Evolutionary conservation across 1,140 invertebrate species (phyloP).

Genomic region (Melanaphis sacchari): DNA sequence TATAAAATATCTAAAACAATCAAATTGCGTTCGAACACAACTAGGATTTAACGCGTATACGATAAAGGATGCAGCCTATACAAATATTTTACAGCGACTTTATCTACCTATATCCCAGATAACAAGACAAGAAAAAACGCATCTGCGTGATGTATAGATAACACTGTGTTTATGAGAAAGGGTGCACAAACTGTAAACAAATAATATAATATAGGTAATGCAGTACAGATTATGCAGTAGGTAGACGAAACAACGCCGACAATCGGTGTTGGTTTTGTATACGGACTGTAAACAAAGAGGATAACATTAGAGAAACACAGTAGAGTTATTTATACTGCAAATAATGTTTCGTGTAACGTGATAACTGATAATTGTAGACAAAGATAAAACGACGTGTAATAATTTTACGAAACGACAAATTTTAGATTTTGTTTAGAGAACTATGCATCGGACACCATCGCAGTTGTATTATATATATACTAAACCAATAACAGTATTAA

Average conservation of each 20-base stretch:
- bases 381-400: not conserved
- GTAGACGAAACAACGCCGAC: not conserved
- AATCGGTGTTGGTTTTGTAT: not conserved
- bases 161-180: not conserved
- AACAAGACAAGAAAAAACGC: not conserved
- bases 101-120: not conserved
- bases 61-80: not conserved
- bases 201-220: not conserved
- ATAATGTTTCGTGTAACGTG: not conserved
- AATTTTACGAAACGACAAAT: not conserved
- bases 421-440: not conserved
- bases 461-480: not conserved
- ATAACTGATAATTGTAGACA: not conserved
- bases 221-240: not conserved
- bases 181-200: not conserved
- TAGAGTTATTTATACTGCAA: not conserved
- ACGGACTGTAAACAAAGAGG: not conserved
- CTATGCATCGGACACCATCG: not conserved
- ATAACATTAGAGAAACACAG: not conserved
- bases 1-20: not conserved
- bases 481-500: not conserved
- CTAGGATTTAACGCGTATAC: not conserved
- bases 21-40: not conserved
- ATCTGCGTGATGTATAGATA: not conserved
- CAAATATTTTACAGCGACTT: not conserved